Conservation (phyloP, 2,113 vertebrate genomes). For the Thymallus thymallus region DNA sequence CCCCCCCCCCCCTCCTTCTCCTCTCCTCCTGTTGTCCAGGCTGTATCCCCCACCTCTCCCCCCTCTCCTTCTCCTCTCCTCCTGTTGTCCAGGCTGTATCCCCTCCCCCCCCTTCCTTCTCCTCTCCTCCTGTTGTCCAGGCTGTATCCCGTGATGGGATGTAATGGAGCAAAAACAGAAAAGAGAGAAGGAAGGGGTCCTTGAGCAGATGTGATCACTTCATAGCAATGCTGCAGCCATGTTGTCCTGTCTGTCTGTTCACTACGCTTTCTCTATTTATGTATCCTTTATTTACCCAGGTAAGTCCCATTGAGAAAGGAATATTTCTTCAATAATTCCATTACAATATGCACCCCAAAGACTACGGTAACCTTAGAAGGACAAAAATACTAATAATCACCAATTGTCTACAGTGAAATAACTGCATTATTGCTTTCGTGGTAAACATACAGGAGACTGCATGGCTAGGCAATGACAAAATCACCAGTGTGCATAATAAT, state of each 20-base stretch:
- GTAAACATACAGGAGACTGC: conserved; percentile 7
- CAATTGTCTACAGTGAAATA: not conserved
- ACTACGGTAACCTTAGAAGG: not conserved
- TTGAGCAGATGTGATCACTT: conserved; percentile 32
- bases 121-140: conserved; percentile 3
- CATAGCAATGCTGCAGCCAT: conserved; percentile 9
- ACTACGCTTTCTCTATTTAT: no score
- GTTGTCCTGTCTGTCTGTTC: not conserved
- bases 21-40: not conserved
- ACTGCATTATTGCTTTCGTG: not conserved
- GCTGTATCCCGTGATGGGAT: conserved; percentile 44
- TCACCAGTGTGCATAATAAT: conserved; percentile 27
- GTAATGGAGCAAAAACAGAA: conserved; percentile 57
- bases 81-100: not conserved
- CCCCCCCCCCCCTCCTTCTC: not conserved
- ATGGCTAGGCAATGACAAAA: conserved; percentile 7
- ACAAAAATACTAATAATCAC: not conserved
- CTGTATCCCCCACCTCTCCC: not conserved
- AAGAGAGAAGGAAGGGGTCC: conserved; percentile 24
- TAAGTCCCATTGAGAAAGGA: no score
- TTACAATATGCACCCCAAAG: not conserved
- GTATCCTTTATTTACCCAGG: no score
- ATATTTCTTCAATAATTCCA: not conserved
- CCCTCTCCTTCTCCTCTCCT: conserved; percentile 7
- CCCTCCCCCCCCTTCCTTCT: not conserved